Conservation (phyloP, 2,113 vertebrate genomes). For the Neolamprologus fasciatus region DNA sequence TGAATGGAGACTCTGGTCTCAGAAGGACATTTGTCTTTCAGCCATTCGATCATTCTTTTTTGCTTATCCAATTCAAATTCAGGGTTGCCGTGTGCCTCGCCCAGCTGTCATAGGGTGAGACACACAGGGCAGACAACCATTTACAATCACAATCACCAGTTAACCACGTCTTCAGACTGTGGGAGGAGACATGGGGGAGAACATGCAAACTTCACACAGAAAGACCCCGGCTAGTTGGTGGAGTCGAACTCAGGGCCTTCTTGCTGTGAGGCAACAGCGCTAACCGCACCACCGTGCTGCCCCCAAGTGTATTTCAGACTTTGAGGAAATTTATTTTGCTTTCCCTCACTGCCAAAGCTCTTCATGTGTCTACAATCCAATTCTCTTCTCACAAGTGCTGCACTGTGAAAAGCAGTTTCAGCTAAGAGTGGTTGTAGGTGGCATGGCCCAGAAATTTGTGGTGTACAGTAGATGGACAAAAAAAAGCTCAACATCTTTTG, state of each 20-base stretch:
- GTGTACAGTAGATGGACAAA: neutral
- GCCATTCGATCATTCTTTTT: neutral
- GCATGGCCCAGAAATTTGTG: neutral
- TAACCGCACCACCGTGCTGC: neutral
- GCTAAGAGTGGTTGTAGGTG: neutral
- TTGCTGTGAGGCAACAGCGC: neutral
- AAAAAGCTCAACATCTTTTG: constrained; percentile 12
- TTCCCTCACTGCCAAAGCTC: neutral
- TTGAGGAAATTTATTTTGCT: neutral
- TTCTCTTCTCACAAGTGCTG: neutral
- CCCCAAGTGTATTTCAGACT: neutral
- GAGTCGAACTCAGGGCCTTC: neutral
- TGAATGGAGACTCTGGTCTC: neutral
- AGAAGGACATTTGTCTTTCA: neutral
- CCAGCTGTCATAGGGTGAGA: neutral
- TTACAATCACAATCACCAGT: neutral
- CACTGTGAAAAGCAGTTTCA: neutral
- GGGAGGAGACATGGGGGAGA: neutral
- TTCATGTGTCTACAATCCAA: neutral
- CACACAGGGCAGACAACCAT: neutral
- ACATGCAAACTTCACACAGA: neutral
- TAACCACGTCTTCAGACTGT: neutral
- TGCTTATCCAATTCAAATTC: neutral
- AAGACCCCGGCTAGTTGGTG: neutral
- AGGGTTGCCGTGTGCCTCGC: neutral